phyloP scores from a whole-genome alignment of 2,888 invertebrate species.

The Idaea dimidiata region DNA sequence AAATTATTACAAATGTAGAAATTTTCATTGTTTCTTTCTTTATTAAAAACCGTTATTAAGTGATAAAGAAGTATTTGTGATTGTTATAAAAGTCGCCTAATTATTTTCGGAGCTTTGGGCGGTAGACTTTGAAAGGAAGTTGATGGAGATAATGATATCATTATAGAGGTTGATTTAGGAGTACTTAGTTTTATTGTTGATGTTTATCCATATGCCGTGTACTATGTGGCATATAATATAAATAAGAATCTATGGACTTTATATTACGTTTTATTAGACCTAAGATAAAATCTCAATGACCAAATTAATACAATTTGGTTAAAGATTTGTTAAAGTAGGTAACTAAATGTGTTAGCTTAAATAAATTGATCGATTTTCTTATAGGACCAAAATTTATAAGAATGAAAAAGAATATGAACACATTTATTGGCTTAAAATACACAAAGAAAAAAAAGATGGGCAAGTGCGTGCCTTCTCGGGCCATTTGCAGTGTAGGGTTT shows the following conservation, averaged over 20 bases:
- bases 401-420: too few species aligned
- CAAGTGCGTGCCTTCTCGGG: too few species aligned
- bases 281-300: not conserved
- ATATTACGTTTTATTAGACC: not conserved
- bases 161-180: constrained; percentile 1
- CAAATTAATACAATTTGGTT: not conserved
- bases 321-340: not conserved
- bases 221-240: not conserved
- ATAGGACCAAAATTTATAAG: too few species aligned
- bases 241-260: not conserved
- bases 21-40: constrained; percentile 26
- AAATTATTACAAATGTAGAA: not conserved
- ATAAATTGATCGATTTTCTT: too few species aligned
- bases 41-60: constrained; percentile 22
- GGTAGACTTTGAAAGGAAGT: not conserved
- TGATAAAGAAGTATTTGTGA: constrained; percentile 11
- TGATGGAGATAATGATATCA: constrained; percentile 1
- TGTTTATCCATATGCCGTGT: not conserved
- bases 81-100: constrained; percentile 1
- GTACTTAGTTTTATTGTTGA: not conserved
- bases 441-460: too few species aligned
- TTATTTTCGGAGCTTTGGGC: not conserved
- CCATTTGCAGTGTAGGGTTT: too few species aligned
- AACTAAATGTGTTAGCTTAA: too few species aligned
- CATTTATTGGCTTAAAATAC: too few species aligned